A percentile compares a stretch with the other conserved stretches of the same genome.
These are phyloP conservation scores for Lucinisca nassula DNA, from an alignment of 2,888 invertebrate genomes.

Conservation along the genomic window DNA sequence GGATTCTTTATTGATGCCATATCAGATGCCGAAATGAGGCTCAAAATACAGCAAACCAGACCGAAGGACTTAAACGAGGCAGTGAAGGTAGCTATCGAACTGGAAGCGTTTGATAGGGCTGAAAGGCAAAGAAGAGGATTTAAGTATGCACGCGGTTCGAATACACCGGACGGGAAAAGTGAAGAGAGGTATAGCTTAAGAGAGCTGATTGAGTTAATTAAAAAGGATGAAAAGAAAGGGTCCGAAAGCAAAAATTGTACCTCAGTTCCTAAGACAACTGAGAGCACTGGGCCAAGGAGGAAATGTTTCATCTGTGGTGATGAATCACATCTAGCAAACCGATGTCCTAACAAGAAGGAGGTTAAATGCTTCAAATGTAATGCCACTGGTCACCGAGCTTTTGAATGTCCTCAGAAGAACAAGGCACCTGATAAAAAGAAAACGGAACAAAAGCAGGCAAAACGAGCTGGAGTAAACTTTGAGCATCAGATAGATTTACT, in stretches of 20 bases:
- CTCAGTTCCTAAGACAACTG: neutral
- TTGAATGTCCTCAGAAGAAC: neutral
- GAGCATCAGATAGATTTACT: neutral
- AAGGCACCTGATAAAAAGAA: neutral
- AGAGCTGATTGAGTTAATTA: neutral
- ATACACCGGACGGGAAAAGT: too few species aligned
- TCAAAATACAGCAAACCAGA: neutral
- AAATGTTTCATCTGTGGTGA: neutral
- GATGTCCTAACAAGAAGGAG: neutral
- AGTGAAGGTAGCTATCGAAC: neutral
- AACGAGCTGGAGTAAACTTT: neutral
- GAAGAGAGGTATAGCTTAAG: neutral
- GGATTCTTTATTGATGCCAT: neutral
- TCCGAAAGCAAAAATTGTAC: neutral
- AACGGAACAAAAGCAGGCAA: neutral
- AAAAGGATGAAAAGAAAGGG: neutral
- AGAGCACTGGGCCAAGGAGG: neutral
- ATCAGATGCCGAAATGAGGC: neutral
- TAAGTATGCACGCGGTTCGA: neutral
- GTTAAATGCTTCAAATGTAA: neutral
- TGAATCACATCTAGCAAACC: neutral
- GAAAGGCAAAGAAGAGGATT: neutral
- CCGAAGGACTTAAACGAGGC: neutral
- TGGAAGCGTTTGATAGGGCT: neutral
- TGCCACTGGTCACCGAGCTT: neutral